Base-by-base conservation (phyloP, 2,888 invertebrate genomes). In the Brassicogethes aeneus region DNA sequence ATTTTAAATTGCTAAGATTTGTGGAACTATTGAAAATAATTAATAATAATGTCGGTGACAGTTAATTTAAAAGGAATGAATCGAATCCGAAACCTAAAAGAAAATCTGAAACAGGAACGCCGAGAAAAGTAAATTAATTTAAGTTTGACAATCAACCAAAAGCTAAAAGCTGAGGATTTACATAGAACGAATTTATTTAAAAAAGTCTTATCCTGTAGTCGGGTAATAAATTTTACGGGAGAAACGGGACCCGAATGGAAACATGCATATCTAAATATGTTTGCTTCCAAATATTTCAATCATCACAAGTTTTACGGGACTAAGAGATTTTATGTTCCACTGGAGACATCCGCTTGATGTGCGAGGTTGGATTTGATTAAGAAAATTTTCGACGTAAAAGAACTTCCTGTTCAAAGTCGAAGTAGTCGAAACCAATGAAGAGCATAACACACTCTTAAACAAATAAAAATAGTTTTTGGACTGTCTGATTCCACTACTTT, bases 341-440 rank as follows among this genome's bases (percentile, higher is more conserved):
- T 51, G 50, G 58, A 57, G 57, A 56, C 47, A 53, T 56, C 53
- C 54, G 52, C 49, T 55, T 56, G 59, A 59, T 57, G 56, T 55
- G 53, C 54, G 44, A 50, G 47, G 55, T 55, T 56, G 56, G 52
- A 57, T 59, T 60, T 60, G 60, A 60, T 60, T 60, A 59, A 58
- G 56, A 59, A 58, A 57, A 58, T 56, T 56, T 53, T 48, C 52
- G 48, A 51, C 53, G 54, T 55, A 54, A 56, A 56, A 54, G 52
- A 51, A 51, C 52, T 51, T n/a, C 40, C 49, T 48, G 40, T 46
- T 46, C 45, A 38, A 43, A 42, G 37, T 39, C 41, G 16, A 38
- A 32, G 37, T 17, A n/a, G 23, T 23, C 10, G 10, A 23, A 23
- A 36, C 23, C 36, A 36, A 23, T 36, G 36, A 17, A 16, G n/a